These are phyloP conservation scores for Lethrus apterus DNA, from an alignment of 1,140 invertebrate genomes.

Conservation along the genomic window DNA sequence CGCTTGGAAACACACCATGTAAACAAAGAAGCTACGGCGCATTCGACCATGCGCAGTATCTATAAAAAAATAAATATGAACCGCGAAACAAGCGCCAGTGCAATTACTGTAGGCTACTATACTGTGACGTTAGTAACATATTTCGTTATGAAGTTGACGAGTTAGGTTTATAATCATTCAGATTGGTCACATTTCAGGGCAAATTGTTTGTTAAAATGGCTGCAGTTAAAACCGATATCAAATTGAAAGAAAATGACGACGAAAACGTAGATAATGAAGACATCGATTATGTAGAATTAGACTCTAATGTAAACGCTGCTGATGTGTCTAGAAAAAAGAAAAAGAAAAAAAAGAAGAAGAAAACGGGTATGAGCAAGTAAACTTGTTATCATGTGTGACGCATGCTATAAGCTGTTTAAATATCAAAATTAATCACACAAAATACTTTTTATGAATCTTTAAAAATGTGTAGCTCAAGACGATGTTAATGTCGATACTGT, in stretches of 20 bases:
- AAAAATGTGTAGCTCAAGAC: not conserved
- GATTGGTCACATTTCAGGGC: no score
- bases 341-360: constrained; percentile 46
- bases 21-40: no score
- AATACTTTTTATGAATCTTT: not conserved
- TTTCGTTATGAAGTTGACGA: no score
- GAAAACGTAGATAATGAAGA: constrained; percentile 36
- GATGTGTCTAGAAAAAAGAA: constrained; percentile 59
- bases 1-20: no score
- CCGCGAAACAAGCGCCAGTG: no score
- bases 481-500: constrained; percentile 2
- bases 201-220: constrained; percentile 37
- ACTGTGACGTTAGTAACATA: no score
- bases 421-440: not conserved
- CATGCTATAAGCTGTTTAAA: constrained; percentile 2
- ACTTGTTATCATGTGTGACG: constrained; percentile 25
- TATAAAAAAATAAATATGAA: no score
- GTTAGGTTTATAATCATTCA: no score
- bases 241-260: constrained; percentile 30
- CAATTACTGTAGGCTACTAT: no score
- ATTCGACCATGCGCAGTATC: no score
- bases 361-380: constrained; percentile 10
- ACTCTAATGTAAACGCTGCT: constrained; percentile 41
- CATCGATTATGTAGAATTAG: constrained; percentile 30
- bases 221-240: constrained; percentile 37